Evolutionary conservation across 2,888 invertebrate genomes (phyloP).

Genomic region (Heliconius ismenius): DNA sequence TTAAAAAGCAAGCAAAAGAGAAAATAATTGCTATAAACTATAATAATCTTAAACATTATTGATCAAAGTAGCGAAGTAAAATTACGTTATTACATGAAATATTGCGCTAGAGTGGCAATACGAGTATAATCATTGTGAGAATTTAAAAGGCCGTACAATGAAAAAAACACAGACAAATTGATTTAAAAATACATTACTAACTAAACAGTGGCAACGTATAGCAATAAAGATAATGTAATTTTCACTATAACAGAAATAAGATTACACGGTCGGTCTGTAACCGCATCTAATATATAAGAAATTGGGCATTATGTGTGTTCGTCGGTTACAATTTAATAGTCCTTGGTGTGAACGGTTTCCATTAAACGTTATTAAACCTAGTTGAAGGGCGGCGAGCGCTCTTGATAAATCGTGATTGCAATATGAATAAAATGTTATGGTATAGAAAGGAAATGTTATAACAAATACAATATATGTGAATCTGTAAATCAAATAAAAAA

Average conservation of each 20-base stretch:
- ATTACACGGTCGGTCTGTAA: constrained; percentile 55
- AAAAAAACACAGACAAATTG: constrained; percentile 32
- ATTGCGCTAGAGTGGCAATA: constrained; percentile 13
- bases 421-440: constrained; percentile 26
- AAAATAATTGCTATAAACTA: constrained; percentile 12
- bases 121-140: constrained; percentile 11
- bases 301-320: constrained; percentile 48
- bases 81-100: constrained; percentile 24
- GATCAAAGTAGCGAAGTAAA: constrained; percentile 8
- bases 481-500: background rate
- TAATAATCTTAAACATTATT: constrained; percentile 24
- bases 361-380: constrained; percentile 37
- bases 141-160: constrained; percentile 18
- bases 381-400: constrained; percentile 33
- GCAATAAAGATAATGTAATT: constrained; percentile 58
- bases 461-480: background rate
- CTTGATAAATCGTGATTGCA: constrained; percentile 23
- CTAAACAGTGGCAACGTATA: constrained; percentile 48
- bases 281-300: constrained; percentile 55
- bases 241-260: constrained; percentile 59
- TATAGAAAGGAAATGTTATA: background rate
- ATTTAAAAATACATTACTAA: constrained; percentile 38
- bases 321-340: constrained; percentile 51
- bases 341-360: constrained; percentile 44
- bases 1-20: background rate